Evolutionary conservation across 2,888 invertebrate genomes (phyloP), one percentile per base, ranked within the genome.

Genomic region (Cataglyphis cursor): DNA sequence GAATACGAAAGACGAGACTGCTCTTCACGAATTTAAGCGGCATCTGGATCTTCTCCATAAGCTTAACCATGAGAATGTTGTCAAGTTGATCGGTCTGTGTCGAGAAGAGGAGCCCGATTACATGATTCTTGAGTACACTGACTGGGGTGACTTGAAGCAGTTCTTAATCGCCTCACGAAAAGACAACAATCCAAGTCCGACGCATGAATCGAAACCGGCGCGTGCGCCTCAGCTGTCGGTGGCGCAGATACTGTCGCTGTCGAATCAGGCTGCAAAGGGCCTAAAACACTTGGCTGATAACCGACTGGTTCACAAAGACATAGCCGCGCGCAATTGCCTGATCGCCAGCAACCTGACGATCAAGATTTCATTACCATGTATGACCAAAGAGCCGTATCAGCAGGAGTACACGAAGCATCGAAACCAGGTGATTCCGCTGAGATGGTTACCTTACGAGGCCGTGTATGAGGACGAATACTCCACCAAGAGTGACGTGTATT

Each of bases 91-190:
- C 74, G 99, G 98, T 0, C 95, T 99, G 10, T 98, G 98, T 93
- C 96, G 97, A 65, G 98, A 98, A 74, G 96, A 96, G 4, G 98
- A 98, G 89, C 99, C 99, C 0, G 98, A 98, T 93, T 98, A 97
- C 92, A 97, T 99, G 96, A 96, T 99, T 31, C 95, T 98, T 18
- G 98, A 99, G 93, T 98, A 98, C 93, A 98, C 98, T 3, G 99
- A 99, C 94, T 99, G 99, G 99, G 99, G 99, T 8, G 99, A 99
- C 94, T 95, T 99, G 74, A 99, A 99, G 92, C 98, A 98, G 95
- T 99, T 97, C 95, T 96, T 98, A 31, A 95, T 97, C 74, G 97
- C 98, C 15, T 94, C 94, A 8, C 88, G 90, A 5, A 94, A 92
- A 80, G 93, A 91, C 48, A 86, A 65, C 44, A 90, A 85, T 31